Conservation (phyloP, 2,797 vertebrate genomes). For the Gymnothorax javanicus region DNA sequence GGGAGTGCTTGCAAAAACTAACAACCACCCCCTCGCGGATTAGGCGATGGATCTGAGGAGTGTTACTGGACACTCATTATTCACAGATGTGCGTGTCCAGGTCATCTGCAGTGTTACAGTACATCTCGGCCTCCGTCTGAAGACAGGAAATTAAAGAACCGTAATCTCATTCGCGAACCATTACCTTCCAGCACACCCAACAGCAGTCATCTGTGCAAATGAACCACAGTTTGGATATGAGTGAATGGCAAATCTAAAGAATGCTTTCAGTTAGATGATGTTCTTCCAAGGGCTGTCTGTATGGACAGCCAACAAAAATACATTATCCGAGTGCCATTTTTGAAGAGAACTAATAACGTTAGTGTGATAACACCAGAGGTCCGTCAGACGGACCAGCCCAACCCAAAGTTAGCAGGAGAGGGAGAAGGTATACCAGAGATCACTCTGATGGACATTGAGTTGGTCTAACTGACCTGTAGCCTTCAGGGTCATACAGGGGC, state of each 20-base stretch:
- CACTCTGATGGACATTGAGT: background rate
- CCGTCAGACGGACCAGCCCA: background rate
- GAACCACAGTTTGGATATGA: background rate
- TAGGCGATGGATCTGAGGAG: background rate
- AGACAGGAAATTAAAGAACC: background rate
- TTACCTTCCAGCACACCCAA: background rate
- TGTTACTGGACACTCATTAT: background rate
- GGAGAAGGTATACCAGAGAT: background rate
- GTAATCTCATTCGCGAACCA: background rate
- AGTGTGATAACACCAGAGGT: background rate
- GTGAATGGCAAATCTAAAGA: background rate
- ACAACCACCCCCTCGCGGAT: background rate
- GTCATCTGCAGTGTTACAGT: background rate
- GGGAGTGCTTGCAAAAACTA: background rate
- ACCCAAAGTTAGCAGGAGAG: background rate
- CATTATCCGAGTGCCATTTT: background rate
- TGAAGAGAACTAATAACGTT: background rate
- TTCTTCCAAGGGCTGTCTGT: background rate
- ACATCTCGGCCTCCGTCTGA: background rate
- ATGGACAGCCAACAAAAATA: background rate
- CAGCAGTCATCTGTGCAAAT: background rate
- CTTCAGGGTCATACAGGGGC: constrained; percentile 83
- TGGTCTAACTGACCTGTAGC: constrained; percentile 82
- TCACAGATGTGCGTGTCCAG: background rate
- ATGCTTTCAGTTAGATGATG: background rate